phyloP scores from a whole-genome alignment of 2,888 invertebrate genomes.

The Nebria brevicollis region DNA sequence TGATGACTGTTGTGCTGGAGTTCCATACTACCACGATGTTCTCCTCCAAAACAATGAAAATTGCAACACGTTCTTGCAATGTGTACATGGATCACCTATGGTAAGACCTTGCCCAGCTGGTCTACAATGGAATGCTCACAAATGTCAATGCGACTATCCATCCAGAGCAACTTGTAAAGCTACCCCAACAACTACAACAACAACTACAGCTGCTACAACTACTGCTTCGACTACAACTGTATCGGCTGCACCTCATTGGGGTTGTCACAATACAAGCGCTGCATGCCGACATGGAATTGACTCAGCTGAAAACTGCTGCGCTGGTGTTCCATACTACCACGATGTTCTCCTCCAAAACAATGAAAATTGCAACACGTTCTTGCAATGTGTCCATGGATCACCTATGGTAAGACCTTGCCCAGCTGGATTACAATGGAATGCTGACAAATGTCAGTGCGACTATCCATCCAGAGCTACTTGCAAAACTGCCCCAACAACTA shows the following conservation, averaged over 20 bases:
- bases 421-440: conserved; percentile 39
- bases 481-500: not conserved
- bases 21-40: conserved; percentile 34
- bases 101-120: conserved; percentile 40
- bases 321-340: conserved; percentile 33
- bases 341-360: conserved; percentile 26
- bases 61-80: conserved; percentile 29
- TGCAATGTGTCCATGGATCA: conserved; percentile 32
- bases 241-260: not conserved
- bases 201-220: conserved; percentile 13
- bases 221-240: not conserved
- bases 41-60: conserved; percentile 26
- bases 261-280: not conserved
- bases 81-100: conserved; percentile 32
- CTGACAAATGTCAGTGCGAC: conserved; percentile 27
- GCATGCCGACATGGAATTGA: conserved; percentile 24
- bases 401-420: conserved; percentile 38
- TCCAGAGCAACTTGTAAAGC: conserved; percentile 19
- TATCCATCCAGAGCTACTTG: conserved; percentile 25
- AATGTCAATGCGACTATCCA: conserved; percentile 30
- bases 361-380: conserved; percentile 28
- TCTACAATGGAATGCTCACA: conserved; percentile 37
- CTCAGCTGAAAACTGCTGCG: conserved; percentile 34
- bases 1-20: conserved; percentile 31
- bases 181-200: not conserved